Conservation (phyloP, 2,888 invertebrate genomes). For the Rotaria socialis region DNA sequence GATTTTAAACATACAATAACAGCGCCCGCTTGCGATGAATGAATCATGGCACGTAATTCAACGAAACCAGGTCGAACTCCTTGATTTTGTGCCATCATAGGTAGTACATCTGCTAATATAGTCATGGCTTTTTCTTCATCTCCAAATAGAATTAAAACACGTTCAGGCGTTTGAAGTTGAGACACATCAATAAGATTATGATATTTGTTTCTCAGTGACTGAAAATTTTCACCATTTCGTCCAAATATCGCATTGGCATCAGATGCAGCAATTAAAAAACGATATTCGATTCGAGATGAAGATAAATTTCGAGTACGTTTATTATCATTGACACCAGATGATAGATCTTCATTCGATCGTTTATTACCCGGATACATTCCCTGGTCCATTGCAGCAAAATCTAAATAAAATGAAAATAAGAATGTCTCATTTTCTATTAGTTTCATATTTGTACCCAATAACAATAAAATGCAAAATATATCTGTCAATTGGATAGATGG, state of each 20-base stretch:
- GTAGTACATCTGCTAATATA: neutral
- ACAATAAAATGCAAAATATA: neutral
- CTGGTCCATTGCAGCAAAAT: neutral
- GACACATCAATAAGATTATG: neutral
- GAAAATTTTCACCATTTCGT: slow-evolving; percentile 19
- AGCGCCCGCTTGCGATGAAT: slow-evolving; percentile 8
- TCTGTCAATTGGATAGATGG: too few species aligned
- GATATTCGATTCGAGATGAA: neutral
- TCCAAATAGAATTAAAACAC: neutral
- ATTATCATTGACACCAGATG: neutral
- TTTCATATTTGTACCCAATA: neutral
- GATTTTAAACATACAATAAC: neutral
- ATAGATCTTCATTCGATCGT: neutral
- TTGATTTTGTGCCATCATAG: slow-evolving; percentile 31
- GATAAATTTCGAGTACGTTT: neutral
- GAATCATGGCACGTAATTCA: slow-evolving; percentile 33
- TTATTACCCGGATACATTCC: slow-evolving; percentile 1
- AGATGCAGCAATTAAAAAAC: neutral
- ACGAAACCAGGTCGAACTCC: neutral
- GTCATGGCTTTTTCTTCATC: neutral
- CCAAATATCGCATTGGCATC: neutral
- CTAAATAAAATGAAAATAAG: neutral
- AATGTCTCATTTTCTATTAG: neutral
- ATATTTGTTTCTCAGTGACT: neutral
- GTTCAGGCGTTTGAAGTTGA: neutral